Percentiles rank a stretch among this genome's conserved stretches.
These are phyloP conservation scores for Strix uralensis DNA, from an alignment of 2,113 vertebrate genomes.

Conservation along the genomic window DNA sequence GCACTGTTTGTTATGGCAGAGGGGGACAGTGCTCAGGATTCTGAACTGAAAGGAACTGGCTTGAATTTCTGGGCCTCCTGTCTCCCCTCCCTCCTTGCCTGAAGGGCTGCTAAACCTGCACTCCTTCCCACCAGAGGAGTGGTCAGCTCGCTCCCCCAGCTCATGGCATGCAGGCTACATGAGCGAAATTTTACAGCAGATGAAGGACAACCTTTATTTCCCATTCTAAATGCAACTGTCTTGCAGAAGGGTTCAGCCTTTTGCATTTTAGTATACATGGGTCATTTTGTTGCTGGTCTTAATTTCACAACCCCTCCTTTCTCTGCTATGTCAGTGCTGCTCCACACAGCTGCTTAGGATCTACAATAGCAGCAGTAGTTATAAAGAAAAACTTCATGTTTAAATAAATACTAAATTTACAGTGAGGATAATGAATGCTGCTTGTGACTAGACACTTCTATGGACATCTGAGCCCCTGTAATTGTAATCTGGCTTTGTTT, in stretches of 20 bases:
- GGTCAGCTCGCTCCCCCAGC: background rate
- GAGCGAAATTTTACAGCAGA: background rate
- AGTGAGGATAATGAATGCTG: background rate
- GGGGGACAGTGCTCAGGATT: background rate
- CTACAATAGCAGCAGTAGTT: constrained; percentile 1
- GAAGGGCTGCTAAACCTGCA: background rate
- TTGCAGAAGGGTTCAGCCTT: background rate
- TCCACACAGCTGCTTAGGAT: constrained; percentile 31
- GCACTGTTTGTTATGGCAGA: background rate
- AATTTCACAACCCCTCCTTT: background rate
- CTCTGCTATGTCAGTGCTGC: background rate
- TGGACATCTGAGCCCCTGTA: background rate
- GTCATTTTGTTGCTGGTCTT: background rate
- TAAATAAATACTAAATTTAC: constrained; percentile 36
- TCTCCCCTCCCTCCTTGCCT: background rate
- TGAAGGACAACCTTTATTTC: constrained; percentile 20
- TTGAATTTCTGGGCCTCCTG: background rate
- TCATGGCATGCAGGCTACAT: background rate
- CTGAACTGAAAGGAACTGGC: background rate
- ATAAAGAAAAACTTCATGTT: constrained; percentile 18
- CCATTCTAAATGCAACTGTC: background rate
- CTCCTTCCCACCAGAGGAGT: background rate
- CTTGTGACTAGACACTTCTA: constrained; percentile 11
- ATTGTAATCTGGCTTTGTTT: background rate
- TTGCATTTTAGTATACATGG: background rate